Conservation (phyloP, 2,888 invertebrate species). For the Scelioninae gen. 2 region DNA sequence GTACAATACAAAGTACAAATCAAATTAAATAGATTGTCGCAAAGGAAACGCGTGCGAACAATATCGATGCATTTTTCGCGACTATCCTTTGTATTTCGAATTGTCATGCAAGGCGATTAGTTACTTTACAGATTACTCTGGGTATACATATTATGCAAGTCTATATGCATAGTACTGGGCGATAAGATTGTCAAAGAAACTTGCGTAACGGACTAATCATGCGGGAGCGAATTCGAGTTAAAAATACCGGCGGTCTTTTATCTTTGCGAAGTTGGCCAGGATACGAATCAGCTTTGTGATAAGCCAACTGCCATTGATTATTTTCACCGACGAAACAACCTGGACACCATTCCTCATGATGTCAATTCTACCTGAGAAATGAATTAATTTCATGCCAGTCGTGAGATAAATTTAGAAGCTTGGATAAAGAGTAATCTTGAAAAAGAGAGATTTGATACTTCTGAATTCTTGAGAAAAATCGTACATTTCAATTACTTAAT, state of each 20-base stretch:
- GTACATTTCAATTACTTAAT: no score
- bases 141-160: conserved; percentile 34
- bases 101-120: conserved; percentile 23
- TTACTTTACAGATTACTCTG: conserved; percentile 22
- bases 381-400: conserved; percentile 3
- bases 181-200: conserved; percentile 58
- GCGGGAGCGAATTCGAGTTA: conserved; percentile 49
- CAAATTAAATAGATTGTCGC: no score
- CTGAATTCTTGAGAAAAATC: no score
- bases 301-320: conserved; percentile 42
- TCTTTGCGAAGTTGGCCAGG: conserved; percentile 30
- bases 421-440: no score
- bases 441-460: no score
- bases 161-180: conserved; percentile 32
- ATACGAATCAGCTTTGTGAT: conserved; percentile 56
- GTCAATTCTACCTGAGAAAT: conserved; percentile 2
- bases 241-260: conserved; percentile 51
- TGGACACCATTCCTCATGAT: conserved; percentile 9
- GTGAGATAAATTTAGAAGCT: no score
- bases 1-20: no score
- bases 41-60: no score
- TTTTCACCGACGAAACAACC: conserved; percentile 24
- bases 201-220: conserved; percentile 55
- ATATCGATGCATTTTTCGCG: no score
- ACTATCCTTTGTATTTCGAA: conserved; percentile 11